A percentile compares a stretch with the other conserved stretches of the same genome.
phyloP scores from a whole-genome alignment of 2,113 vertebrate species.

The Pseudonaja textilis region DNA sequence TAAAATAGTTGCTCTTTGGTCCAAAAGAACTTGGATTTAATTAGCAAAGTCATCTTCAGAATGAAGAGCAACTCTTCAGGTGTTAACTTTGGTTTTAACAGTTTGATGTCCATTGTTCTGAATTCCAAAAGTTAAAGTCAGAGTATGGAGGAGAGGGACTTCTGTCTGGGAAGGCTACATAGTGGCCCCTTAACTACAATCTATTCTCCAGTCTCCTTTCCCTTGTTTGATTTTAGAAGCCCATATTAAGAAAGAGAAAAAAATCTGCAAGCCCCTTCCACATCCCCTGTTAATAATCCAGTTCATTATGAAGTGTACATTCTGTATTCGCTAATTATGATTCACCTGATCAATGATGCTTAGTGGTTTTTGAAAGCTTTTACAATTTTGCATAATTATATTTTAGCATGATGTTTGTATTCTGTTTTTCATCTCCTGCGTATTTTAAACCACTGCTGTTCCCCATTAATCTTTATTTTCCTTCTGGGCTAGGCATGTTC shows the following conservation, averaged over 20 bases:
- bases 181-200: not conserved
- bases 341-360: not conserved
- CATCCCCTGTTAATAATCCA: not conserved
- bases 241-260: not conserved
- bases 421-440: not conserved
- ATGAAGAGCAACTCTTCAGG: not conserved
- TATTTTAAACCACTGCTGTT: not conserved
- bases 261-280: not conserved
- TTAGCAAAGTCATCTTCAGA: not conserved
- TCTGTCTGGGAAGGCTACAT: not conserved
- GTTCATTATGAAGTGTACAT: not conserved
- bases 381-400: not conserved
- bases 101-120: not conserved
- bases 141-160: not conserved
- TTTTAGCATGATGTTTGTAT: not conserved
- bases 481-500: conserved; percentile 23
- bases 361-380: not conserved
- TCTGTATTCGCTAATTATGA: not conserved
- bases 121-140: not conserved
- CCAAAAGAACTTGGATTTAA: not conserved
- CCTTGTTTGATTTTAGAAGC: not conserved
- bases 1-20: not conserved
- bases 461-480: conserved; percentile 23
- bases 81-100: not conserved
- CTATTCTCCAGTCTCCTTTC: not conserved